A percentile compares a stretch with the other conserved stretches of the same genome.
Evolutionary conservation across 2,888 invertebrate species (phyloP).

Genomic region (Dascillus cervinus): DNA sequence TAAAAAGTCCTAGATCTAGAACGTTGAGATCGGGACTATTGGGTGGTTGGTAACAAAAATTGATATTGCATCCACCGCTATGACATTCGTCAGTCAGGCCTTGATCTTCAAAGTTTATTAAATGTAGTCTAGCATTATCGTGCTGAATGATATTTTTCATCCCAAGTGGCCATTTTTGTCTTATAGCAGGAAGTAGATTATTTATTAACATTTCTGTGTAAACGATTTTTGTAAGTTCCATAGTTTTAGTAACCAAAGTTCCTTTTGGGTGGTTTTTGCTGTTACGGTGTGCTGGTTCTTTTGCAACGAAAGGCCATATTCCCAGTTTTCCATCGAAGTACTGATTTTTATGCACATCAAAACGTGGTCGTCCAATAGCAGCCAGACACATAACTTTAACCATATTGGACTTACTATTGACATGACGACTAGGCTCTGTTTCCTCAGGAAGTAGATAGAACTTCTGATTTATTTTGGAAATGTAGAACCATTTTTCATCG

Average conservation of each 20-base stretch:
- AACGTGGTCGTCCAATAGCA: slow-evolving; percentile 1
- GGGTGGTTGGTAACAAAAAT: background rate
- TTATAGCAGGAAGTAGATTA: slow-evolving; percentile 1
- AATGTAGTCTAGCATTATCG: background rate
- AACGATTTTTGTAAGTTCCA: background rate
- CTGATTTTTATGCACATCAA: background rate
- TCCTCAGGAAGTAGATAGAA: slow-evolving; percentile 1
- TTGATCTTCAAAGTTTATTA: background rate
- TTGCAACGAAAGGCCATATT: slow-evolving; percentile 1
- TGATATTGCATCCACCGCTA: slow-evolving; percentile 1
- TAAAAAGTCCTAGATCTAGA: slow-evolving; percentile 1
- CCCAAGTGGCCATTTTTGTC: background rate
- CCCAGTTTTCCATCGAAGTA: slow-evolving; percentile 1
- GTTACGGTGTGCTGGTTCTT: background rate
- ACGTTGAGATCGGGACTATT: background rate
- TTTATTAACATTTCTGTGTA: slow-evolving; percentile 1
- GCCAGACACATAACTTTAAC: slow-evolving; percentile 1
- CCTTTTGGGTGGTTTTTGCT: slow-evolving; percentile 3
- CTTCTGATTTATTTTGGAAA: background rate
- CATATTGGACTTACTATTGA: background rate
- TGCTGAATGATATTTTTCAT: slow-evolving; percentile 1
- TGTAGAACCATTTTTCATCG: slow-evolving; percentile 2
- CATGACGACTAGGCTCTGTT: background rate
- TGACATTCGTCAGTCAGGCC: background rate
- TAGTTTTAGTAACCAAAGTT: slow-evolving; percentile 1